Evolutionary conservation across 2,113 vertebrate genomes (phyloP), one percentile per base, ranked within the genome.

Genomic region (Rhegmatorhina hoffmannsi): DNA sequence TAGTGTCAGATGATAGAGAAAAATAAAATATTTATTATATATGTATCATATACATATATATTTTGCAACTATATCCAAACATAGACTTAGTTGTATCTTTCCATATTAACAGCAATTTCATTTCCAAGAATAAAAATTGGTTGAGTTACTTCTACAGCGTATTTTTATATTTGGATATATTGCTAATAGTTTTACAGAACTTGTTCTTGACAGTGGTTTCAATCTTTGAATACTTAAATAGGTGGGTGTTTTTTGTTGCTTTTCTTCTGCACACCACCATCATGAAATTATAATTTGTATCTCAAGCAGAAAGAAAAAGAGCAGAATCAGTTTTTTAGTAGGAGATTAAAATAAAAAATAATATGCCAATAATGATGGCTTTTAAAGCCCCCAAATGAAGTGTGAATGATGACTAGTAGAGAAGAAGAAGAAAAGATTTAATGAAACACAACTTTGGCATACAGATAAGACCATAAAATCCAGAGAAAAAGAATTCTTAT

Each of bases 61-160:
- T 60, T 36, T 52, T 33, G 3, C 13, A 78, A 34, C 34, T 36
- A 40, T 4, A 49, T n/a, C 44, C 34, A 62, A 19, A 25, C 7
- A n/a, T 33, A 60, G 20, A 10, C 94, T 91, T 97, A 97, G 87
- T 56, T 84, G 1, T 55, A 75, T 34, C 34, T 44, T 93, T 74
- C 59, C 46, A 64, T 19, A 68, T 3, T 62, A 91, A 83, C 46
- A 95, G 77, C 59, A 95, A 92, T 94, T 95, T 90, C 77, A 53
- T 72, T 96, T 95, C 94, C 80, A 97, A 94, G 92, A 97, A 97
- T 97, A 93, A 95, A 95, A 97, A 96, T 90, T 94, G 87, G 74
- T 76, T 96, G 79, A 96, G 96, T 94, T 96, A 94, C 58, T 95
- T 84, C 70, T 85, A 63, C 29, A 59, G 83, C 92, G 53, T 87